Base-by-base conservation (phyloP, 37 sponge, comb jelly and placozoan genomes). In the Aphrocallistes beatrix region DNA sequence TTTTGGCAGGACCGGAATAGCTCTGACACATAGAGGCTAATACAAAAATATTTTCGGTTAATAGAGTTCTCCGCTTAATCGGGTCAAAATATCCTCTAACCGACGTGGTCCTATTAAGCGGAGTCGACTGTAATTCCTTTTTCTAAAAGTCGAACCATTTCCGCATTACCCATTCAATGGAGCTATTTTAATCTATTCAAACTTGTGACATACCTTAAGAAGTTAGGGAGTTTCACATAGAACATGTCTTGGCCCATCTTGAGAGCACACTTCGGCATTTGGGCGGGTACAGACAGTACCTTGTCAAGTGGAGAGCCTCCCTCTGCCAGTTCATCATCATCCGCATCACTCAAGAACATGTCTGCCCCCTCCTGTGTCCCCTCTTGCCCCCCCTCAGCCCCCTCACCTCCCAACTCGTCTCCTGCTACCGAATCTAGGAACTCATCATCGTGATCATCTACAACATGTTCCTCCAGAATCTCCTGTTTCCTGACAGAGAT, bases 191-290 rank as follows among this genome's bases (percentile, higher is more conserved):
- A n/a, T n/a, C n/a, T n/a, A n/a, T n/a, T n/a, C n/a, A n/a, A n/a
- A n/a, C n/a, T n/a, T 0, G 88, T 91, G 81, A 94, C 96, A 6
- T 93, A 86, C 36, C 89, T 91, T 42, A 96, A 87, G 81, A 96
- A 93, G 86, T 96, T 96, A 21, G 99, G 99, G n/a, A 97, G 87
- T 75, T 94, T 97, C 23, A 95, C 90, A 84, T 93, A 93, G 85
- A 93, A 84, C 37, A 91, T 83, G 0, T 97, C 93, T 23, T 86
- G 37, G 0, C 93, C 75, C 75, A 60, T 60, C n/a, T 13, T 30
- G 28, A 60, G 34, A 3, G 75, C 8, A 30, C 75, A 25, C 75
- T 13, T 60, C 6, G 75, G 75, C 75, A 60, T 60, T 30, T 60
- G 75, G n/a, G 75, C 75, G 3, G 75, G n/a, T 3, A 60, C 28